Percentiles rank a stretch among this genome's conserved stretches.
These are phyloP conservation scores for Lucifuga dentata DNA, from an alignment of 2,113 vertebrate genomes.

Conservation along the genomic window DNA sequence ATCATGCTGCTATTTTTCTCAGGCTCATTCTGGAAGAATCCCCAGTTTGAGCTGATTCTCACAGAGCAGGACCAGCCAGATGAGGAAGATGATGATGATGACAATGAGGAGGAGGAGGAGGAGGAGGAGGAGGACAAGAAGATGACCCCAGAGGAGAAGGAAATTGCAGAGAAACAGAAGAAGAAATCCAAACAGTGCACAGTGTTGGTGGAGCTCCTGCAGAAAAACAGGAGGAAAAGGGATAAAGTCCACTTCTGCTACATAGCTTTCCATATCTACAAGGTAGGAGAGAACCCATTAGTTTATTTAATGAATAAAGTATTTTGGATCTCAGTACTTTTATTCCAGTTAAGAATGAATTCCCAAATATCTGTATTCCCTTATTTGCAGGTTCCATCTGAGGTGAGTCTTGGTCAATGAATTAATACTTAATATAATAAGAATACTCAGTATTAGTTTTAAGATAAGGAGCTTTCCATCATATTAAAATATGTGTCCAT, in stretches of 20 bases:
- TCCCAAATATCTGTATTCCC: constrained; percentile 2
- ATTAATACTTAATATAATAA: not conserved
- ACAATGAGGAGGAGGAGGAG: constrained; percentile 51
- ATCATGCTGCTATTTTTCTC: not conserved
- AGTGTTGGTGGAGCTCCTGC: constrained; percentile 82
- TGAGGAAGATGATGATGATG: constrained; percentile 53
- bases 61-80: constrained; percentile 64
- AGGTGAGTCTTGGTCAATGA: constrained; percentile 51
- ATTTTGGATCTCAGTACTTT: not conserved
- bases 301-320: no score
- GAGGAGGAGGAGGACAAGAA: constrained; percentile 40
- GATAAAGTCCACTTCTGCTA: constrained; percentile 73
- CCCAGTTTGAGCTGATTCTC: constrained; percentile 82
- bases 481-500: not conserved
- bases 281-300: constrained; percentile 54
- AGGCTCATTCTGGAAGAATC: constrained; percentile 85
- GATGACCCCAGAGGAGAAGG: constrained; percentile 34
- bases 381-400: constrained; percentile 73
- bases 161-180: constrained; percentile 55
- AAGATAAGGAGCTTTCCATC: no score
- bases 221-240: constrained; percentile 81
- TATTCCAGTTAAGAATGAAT: not conserved
- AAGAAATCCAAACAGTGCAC: constrained; percentile 75
- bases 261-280: constrained; percentile 83
- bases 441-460: no score